phyloP scores from a whole-genome alignment of 2,797 vertebrate genomes.

The Galago senegalensis region DNA sequence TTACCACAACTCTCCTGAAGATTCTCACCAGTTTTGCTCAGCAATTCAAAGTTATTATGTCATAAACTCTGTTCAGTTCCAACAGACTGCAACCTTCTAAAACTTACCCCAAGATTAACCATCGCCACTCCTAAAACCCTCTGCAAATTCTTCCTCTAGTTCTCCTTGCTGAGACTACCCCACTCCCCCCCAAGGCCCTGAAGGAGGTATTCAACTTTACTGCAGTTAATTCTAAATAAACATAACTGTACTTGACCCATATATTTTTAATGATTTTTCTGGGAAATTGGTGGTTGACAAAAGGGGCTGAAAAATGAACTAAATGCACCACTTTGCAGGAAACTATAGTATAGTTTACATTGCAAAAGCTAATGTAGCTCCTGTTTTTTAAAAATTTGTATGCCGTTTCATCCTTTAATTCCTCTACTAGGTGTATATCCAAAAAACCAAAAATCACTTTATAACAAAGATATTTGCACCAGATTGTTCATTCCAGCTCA shows the following conservation, averaged over 20 bases:
- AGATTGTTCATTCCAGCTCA: too few relatives aligned
- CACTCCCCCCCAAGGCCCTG: neutral
- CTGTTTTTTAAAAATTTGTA: neutral
- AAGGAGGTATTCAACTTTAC: neutral
- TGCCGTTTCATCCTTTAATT: neutral
- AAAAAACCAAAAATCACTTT: too few relatives aligned
- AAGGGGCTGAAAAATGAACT: neutral
- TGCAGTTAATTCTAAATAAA: neutral
- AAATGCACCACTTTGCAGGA: neutral
- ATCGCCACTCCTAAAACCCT: neutral
- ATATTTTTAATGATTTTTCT: conserved; percentile 17
- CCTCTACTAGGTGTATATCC: too few relatives aligned
- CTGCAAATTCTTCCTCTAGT: neutral
- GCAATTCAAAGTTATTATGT: neutral
- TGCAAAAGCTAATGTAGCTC: neutral
- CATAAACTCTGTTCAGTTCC: neutral
- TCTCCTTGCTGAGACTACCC: neutral
- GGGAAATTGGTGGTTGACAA: neutral
- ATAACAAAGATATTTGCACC: too few relatives aligned
- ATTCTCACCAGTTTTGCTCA: neutral
- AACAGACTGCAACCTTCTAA: neutral
- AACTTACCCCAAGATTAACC: neutral
- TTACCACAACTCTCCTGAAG: neutral
- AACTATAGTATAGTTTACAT: neutral
- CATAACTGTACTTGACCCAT: neutral